These are phyloP conservation scores for Neogobius melanostomus DNA, from an alignment of 2,113 vertebrate species.

Conservation along the genomic window DNA sequence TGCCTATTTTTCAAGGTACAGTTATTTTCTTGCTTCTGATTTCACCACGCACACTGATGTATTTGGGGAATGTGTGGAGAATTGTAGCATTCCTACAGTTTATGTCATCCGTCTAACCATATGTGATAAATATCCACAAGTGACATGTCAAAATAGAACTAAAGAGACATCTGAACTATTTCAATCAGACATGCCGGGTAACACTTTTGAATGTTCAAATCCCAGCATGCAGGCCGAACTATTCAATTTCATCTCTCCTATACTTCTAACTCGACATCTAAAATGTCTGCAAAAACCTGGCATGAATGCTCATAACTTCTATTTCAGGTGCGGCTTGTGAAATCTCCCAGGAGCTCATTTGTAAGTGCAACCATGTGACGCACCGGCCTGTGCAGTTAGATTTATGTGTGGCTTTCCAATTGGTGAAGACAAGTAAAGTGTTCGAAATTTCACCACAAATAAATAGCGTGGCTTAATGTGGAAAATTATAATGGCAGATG, in stretches of 20 bases:
- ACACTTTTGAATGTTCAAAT: not conserved
- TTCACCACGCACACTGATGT: not conserved
- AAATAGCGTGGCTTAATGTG: not conserved
- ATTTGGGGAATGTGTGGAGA: not conserved
- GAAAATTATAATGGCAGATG: slow-evolving; percentile 1
- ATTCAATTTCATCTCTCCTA: not conserved
- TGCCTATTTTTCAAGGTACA: not conserved
- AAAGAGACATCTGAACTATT: not conserved
- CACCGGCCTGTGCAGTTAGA: not conserved
- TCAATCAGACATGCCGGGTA: not conserved
- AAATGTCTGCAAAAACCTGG: not conserved
- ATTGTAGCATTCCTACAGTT: not conserved
- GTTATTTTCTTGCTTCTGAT: not conserved
- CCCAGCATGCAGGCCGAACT: not conserved
- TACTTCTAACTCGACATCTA: not conserved
- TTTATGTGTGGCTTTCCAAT: not conserved
- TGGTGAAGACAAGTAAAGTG: not conserved
- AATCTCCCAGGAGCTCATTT: slow-evolving; percentile 1
- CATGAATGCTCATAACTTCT: not conserved
- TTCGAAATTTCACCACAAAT: not conserved
- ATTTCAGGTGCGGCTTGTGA: slow-evolving; percentile 2
- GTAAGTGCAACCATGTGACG: not conserved
- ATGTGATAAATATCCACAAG: not conserved
- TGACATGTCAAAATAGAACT: not conserved
- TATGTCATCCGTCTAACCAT: not conserved